Evolutionary conservation across 2,113 vertebrate genomes (phyloP).

Genomic region (Xiphophorus maculatus): DNA sequence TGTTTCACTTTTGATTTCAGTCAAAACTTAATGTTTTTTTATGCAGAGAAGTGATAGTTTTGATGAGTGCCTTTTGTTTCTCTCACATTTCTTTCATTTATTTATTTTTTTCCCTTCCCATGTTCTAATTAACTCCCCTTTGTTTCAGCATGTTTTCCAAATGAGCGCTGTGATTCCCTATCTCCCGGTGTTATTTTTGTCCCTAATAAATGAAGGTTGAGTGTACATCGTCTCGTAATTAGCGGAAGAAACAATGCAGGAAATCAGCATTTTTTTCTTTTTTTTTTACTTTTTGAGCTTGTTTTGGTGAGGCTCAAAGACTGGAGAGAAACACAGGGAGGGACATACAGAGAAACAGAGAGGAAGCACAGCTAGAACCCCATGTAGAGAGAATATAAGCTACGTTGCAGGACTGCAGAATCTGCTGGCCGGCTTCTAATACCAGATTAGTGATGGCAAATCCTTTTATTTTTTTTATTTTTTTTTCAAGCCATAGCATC

Average conservation of each 20-base stretch:
- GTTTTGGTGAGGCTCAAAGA: conserved; percentile 65
- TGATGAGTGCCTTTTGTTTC: conserved; percentile 63
- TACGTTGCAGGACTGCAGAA: conserved; percentile 74
- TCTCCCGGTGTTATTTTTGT: conserved; percentile 64
- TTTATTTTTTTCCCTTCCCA: conserved; percentile 27
- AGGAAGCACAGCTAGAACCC: conserved; percentile 70
- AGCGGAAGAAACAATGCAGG: conserved; percentile 74
- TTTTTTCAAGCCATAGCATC: conserved; percentile 51
- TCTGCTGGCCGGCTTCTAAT: conserved; percentile 67
- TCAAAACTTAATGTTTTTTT: conserved; percentile 65
- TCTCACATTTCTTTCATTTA: conserved; percentile 42
- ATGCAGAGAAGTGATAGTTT: conserved; percentile 58
- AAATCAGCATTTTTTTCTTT: conserved; percentile 48
- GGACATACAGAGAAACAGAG: conserved; percentile 31
- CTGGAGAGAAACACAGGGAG: conserved; percentile 18
- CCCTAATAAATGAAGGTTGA: conserved; percentile 69
- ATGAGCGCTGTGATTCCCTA: conserved; percentile 63
- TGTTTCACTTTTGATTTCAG: conserved; percentile 33
- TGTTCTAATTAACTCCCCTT: conserved; percentile 77
- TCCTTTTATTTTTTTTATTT: conserved; percentile 59
- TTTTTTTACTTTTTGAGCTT: conserved; percentile 51
- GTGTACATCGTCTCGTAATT: conserved; percentile 73
- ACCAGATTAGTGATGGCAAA: conserved; percentile 77
- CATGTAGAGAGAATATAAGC: conserved; percentile 81
- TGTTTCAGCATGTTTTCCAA: conserved; percentile 71